A percentile compares a stretch with the other conserved stretches of the same genome.
phyloP scores from a whole-genome alignment of 2,113 vertebrate species.

The Felis chaus region DNA sequence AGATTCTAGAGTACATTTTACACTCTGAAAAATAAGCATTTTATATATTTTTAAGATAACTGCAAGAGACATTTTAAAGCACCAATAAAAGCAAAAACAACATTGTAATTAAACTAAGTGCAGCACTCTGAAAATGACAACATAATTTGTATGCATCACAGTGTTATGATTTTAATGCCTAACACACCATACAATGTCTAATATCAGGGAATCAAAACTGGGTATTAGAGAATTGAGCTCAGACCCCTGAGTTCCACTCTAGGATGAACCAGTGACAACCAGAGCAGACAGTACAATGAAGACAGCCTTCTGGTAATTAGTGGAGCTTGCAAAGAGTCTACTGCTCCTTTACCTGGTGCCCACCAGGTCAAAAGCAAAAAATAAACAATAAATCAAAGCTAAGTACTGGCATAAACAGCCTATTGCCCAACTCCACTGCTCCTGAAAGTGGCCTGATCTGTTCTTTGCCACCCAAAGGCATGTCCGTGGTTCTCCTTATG shows the following conservation, averaged over 20 bases:
- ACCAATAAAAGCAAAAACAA: slow-evolving; percentile 62
- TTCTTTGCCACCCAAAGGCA: neutral
- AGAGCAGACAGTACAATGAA: neutral
- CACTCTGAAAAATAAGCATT: slow-evolving; percentile 53
- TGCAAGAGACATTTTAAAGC: slow-evolving; percentile 45
- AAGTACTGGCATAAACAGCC: neutral
- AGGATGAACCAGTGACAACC: neutral
- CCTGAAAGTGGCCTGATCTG: neutral
- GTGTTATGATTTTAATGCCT: slow-evolving; percentile 64
- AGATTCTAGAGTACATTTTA: neutral
- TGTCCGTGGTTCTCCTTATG: neutral
- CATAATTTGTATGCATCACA: slow-evolving; percentile 72
- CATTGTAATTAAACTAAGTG: slow-evolving; percentile 70
- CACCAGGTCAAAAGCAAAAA: neutral
- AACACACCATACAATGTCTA: slow-evolving; percentile 22
- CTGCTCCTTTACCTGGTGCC: neutral
- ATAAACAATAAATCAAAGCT: no score
- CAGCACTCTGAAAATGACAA: slow-evolving; percentile 62
- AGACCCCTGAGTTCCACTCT: neutral
- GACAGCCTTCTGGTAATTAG: neutral
- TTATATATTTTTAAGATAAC: slow-evolving; percentile 60
- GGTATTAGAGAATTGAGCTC: neutral
- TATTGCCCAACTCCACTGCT: neutral
- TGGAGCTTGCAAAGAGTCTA: neutral
- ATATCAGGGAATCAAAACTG: slow-evolving; percentile 36